Percentiles rank a stretch among this genome's conserved stretches.
These are phyloP conservation scores for Chelonus formosanus DNA, from an alignment of 2,888 invertebrate species.

Conservation along the genomic window DNA sequence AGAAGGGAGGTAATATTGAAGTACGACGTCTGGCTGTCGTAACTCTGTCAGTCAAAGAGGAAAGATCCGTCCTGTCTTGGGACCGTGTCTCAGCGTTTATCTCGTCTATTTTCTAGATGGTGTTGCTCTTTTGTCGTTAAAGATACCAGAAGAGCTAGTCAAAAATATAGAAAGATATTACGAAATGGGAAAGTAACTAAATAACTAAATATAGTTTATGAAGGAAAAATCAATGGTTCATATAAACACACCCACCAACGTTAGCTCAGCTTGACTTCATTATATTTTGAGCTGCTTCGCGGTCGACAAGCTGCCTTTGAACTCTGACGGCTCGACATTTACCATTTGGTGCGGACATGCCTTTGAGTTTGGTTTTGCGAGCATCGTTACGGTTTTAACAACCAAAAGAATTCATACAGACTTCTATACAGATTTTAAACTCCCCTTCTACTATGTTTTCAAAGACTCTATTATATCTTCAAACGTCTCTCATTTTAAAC, in stretches of 20 bases:
- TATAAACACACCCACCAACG: not conserved
- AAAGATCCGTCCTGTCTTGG: slow-evolving; percentile 9
- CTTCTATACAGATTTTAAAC: slow-evolving; percentile 6
- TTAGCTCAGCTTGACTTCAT: slow-evolving; percentile 28
- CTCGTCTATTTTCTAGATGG: slow-evolving; percentile 9
- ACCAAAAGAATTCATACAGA: slow-evolving; percentile 20
- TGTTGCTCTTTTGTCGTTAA: slow-evolving; percentile 27
- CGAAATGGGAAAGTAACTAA: not conserved
- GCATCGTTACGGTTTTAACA: slow-evolving; percentile 21
- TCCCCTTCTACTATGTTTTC: not conserved
- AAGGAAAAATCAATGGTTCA: slow-evolving; percentile 28
- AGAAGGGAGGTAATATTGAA: slow-evolving; percentile 32
- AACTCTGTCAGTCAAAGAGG: slow-evolving; percentile 33
- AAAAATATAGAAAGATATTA: slow-evolving; percentile 6
- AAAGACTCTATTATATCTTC: not conserved
- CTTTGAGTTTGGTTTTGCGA: slow-evolving; percentile 21
- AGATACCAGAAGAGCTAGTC: slow-evolving; percentile 9
- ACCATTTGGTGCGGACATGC: slow-evolving; percentile 27
- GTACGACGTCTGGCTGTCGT: slow-evolving; percentile 37
- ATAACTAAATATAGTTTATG: slow-evolving; percentile 25
- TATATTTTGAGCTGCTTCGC: slow-evolving; percentile 31
- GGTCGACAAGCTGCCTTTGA: slow-evolving; percentile 29
- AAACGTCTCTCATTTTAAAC: too few species aligned
- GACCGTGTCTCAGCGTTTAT: slow-evolving; percentile 22
- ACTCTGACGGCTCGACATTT: slow-evolving; percentile 24